Conservation (phyloP, 1,140 invertebrate species). For the Ceratina japonica region DNA sequence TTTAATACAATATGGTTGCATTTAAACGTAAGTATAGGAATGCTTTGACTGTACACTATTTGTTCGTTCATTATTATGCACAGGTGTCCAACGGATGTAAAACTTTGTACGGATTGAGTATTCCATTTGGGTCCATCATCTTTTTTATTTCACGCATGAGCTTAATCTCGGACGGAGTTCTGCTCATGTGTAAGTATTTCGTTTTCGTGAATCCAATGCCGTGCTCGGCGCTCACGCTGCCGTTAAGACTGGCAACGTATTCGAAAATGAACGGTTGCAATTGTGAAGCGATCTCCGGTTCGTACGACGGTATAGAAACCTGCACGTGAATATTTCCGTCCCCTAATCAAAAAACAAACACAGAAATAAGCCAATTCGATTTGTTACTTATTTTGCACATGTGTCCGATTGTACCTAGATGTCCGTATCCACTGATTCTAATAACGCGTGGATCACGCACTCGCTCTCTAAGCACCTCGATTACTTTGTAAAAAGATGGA, state of each 20-base stretch:
- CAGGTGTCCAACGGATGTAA: constrained; percentile 76
- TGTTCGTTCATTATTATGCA: neutral
- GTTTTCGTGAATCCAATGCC: constrained; percentile 95
- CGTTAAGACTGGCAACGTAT: constrained; percentile 87
- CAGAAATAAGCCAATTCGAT: constrained; percentile 19
- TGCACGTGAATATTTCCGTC: constrained; percentile 97
- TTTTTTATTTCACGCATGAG: constrained; percentile 92
- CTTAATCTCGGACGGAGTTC: constrained; percentile 85
- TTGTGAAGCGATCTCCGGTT: constrained; percentile 83
- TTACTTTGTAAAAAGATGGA: constrained; percentile 90
- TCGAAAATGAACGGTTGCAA: constrained; percentile 96
- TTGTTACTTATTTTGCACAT: neutral
- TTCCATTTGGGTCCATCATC: constrained; percentile 94
- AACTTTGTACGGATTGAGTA: constrained; percentile 98
- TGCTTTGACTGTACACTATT: neutral
- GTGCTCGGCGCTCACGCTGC: constrained; percentile 97
- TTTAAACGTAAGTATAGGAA: neutral
- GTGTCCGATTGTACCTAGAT: constrained; percentile 85
- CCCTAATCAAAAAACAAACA: constrained; percentile 78
- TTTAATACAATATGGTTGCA: neutral
- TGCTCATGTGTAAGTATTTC: constrained; percentile 92
- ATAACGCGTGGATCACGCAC: constrained; percentile 81
- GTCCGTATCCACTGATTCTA: constrained; percentile 92
- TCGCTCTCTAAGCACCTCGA: constrained; percentile 85
- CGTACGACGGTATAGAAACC: constrained; percentile 86